These are phyloP conservation scores for Leucoma salicis DNA, from an alignment of 2,888 invertebrate species.

Conservation along the genomic window DNA sequence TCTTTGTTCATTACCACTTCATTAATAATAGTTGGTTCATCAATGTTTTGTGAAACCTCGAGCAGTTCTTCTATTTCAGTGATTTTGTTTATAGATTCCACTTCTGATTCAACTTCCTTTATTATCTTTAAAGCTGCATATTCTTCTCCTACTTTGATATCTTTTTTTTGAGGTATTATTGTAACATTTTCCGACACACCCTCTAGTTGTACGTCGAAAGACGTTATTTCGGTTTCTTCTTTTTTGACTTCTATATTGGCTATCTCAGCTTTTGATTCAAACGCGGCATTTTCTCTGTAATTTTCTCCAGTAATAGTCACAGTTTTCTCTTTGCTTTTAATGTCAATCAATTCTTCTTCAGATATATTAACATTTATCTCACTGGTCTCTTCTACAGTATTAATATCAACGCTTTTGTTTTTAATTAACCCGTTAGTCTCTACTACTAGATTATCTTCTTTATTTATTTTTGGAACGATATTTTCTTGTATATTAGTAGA, in stretches of 20 bases:
- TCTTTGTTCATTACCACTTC: constrained; percentile 16
- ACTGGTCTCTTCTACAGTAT: constrained; percentile 18
- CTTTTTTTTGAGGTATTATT: constrained; percentile 18
- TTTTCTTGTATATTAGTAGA: constrained; percentile 20
- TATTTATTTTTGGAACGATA: constrained; percentile 24
- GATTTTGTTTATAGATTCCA: constrained; percentile 23
- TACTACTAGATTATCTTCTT: constrained; percentile 27
- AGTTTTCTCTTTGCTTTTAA: constrained; percentile 16
- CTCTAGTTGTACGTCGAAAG: neutral
- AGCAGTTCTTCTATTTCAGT: constrained; percentile 34
- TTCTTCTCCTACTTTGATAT: constrained; percentile 30
- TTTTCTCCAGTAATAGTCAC: constrained; percentile 1
- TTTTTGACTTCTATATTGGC: neutral
- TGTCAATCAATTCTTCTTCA: constrained; percentile 15
- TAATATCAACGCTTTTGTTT: constrained; percentile 30
- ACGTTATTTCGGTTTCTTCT: neutral
- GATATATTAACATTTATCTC: constrained; percentile 20
- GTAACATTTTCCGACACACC: constrained; percentile 5
- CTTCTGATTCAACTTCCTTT: constrained; percentile 34
- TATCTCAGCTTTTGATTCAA: neutral
- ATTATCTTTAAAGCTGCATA: constrained; percentile 43
- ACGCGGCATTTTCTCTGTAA: constrained; percentile 1
- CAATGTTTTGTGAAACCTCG: constrained; percentile 7
- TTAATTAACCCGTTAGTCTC: constrained; percentile 32
- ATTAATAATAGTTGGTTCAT: constrained; percentile 11